phyloP scores from a whole-genome alignment of 2,888 invertebrate genomes.

The Diadegma fenestrale region DNA sequence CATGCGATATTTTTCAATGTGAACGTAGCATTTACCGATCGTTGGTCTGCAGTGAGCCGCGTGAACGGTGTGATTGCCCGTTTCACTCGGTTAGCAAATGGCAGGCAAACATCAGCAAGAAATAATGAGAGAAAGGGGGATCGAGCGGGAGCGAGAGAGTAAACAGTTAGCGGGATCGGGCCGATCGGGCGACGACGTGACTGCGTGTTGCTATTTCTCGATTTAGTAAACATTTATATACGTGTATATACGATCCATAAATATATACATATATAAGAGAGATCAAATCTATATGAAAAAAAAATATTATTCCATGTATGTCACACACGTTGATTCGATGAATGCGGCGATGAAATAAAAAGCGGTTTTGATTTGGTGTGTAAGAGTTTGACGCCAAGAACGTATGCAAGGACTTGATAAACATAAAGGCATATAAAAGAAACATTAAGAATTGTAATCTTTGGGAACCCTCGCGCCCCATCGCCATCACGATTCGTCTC shows the following conservation, averaged over 20 bases:
- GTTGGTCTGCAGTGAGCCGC: slow-evolving; percentile 46
- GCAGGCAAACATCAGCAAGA: not conserved
- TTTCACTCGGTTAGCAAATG: slow-evolving; percentile 56
- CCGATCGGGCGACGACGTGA: slow-evolving; percentile 79
- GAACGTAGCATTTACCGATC: not conserved
- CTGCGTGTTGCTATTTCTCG: slow-evolving; percentile 68
- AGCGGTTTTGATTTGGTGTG: slow-evolving; percentile 21
- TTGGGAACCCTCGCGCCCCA: slow-evolving; percentile 16
- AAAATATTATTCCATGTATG: slow-evolving; percentile 66
- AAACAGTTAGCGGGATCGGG: slow-evolving; percentile 79
- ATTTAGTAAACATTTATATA: slow-evolving; percentile 51
- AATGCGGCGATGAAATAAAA: slow-evolving; percentile 66
- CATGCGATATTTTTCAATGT: not conserved
- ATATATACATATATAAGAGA: slow-evolving; percentile 41
- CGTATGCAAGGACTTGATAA: not conserved
- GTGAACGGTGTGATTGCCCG: not conserved
- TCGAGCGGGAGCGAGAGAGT: not conserved
- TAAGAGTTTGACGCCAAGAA: slow-evolving; percentile 28
- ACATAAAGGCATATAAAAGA: slow-evolving; percentile 25
- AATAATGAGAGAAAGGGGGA: not conserved
- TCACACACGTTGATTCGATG: slow-evolving; percentile 80
- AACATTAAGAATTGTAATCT: slow-evolving; percentile 24
- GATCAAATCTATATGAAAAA: slow-evolving; percentile 15
- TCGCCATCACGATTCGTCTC: not conserved
- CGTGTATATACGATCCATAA: slow-evolving; percentile 19